phyloP scores from a whole-genome alignment of 2,797 vertebrate genomes.

The Hapalemur alaotrensis region DNA sequence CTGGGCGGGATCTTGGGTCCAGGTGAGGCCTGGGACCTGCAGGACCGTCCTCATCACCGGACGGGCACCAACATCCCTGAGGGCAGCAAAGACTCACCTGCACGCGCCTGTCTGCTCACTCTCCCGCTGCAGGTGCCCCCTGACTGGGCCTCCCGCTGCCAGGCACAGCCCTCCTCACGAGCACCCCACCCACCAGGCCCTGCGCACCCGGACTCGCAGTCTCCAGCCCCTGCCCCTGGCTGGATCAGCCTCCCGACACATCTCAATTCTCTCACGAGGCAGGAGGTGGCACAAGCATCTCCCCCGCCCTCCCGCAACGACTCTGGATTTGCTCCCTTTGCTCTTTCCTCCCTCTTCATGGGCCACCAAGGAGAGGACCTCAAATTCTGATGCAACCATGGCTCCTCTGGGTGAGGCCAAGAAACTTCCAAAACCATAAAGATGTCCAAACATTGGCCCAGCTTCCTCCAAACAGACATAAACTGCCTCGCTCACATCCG shows the following conservation, averaged over 20 bases:
- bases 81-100: not conserved
- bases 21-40: not conserved
- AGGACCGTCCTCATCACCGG: rapidly evolving
- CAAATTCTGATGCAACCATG: slow-evolving; percentile 63
- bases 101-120: rapidly evolving
- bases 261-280: not conserved
- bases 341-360: not conserved
- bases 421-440: slow-evolving; percentile 67
- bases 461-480: slow-evolving; percentile 72
- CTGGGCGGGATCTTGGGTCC: not conserved
- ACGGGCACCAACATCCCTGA: rapidly evolving
- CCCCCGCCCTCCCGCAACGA: not conserved
- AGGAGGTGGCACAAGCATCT: not conserved
- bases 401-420: slow-evolving; percentile 66
- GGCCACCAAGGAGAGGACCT: slow-evolving; percentile 58
- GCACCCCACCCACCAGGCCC: not conserved
- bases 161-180: rapidly evolving
- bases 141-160: not conserved
- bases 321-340: not conserved
- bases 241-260: not conserved
- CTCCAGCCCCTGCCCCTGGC: not conserved
- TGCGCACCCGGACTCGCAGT: rapidly evolving
- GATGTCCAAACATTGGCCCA: slow-evolving; percentile 74
- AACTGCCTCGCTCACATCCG: not conserved
- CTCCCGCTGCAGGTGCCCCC: not conserved